These are phyloP conservation scores for Oreortyx pictus DNA, from an alignment of 2,797 vertebrate genomes.

Conservation along the genomic window DNA sequence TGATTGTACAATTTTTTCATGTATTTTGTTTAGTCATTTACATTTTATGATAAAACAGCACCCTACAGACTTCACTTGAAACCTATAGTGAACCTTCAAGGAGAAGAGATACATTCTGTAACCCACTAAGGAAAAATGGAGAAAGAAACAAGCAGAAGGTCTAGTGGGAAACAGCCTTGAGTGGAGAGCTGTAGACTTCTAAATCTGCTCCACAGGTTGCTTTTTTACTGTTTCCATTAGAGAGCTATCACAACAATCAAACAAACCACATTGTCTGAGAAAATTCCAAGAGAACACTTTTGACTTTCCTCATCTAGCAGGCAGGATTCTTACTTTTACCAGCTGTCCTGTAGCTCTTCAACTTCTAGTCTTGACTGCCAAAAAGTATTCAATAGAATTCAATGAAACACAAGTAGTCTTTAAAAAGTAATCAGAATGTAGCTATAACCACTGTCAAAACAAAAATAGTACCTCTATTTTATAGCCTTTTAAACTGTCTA, in stretches of 20 bases:
- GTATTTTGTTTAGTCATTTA: not conserved
- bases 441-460: not conserved
- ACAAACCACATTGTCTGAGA: not conserved
- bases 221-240: not conserved
- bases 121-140: not conserved
- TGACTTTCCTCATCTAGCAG: not conserved
- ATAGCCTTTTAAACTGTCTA: not conserved
- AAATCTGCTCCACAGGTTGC: not conserved
- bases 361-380: not conserved
- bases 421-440: not conserved
- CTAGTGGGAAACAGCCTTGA: not conserved
- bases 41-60: not conserved
- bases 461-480: not conserved
- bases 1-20: not conserved
- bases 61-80: not conserved
- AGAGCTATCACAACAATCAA: not conserved
- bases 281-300: not conserved
- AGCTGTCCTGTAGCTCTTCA: not conserved
- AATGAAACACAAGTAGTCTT: not conserved
- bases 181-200: not conserved
- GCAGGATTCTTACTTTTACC: not conserved
- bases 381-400: not conserved
- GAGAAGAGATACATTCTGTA: not conserved
- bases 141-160: not conserved
- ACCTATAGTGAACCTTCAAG: not conserved